Evolutionary conservation across 92 coral and sea anemone genomes (phyloP), one percentile per base, ranked within the genome.

Genomic region (Bergia puertoricense): DNA sequence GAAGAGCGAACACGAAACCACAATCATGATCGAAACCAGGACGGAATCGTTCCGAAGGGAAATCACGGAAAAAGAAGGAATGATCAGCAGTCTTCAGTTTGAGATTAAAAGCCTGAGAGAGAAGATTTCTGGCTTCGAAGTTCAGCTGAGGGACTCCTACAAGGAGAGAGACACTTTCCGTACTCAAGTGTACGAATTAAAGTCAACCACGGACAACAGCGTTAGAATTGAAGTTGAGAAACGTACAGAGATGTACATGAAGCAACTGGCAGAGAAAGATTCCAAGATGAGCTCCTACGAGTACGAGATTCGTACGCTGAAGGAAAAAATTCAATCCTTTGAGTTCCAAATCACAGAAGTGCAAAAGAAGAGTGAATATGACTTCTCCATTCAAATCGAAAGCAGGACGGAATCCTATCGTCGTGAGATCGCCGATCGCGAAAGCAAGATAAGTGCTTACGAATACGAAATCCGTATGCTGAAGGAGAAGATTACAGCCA

Each of bases 181-280:
- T 16, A 38, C 4, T 5, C 50, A 75, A 75, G 20, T 75, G 0
- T 75, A 39, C 46, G 79, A 75, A 40, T 8, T 75, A 15, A 89
- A 76, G 78, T 89, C 91, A 76, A 74, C 77, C 5, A 73, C 68
- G 43, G 90, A 88, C 36, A 72, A 85, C 39, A 85, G 57, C 41
- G 67, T 78, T 30, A 77, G 85, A 40, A 44, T 87, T 7, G 85
- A 87, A 69, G 36, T 87, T 5, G 89, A 87, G 42, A 87, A 71
- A 11, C 89, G 89, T 8, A 45, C 81, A 59, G 89, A 65, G 71
- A 73, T 54, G 76, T 87, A 46, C 77, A 85, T 80, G 75, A 77
- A 88, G 4, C 86, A 88, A 6, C 73, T 88, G 8, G 10, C 80
- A 8, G 90, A 88, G 46, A 73, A 74, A 36, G 90, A 88, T 14